Base-by-base conservation (phyloP, 2,113 vertebrate genomes). In the Passer domesticus region DNA sequence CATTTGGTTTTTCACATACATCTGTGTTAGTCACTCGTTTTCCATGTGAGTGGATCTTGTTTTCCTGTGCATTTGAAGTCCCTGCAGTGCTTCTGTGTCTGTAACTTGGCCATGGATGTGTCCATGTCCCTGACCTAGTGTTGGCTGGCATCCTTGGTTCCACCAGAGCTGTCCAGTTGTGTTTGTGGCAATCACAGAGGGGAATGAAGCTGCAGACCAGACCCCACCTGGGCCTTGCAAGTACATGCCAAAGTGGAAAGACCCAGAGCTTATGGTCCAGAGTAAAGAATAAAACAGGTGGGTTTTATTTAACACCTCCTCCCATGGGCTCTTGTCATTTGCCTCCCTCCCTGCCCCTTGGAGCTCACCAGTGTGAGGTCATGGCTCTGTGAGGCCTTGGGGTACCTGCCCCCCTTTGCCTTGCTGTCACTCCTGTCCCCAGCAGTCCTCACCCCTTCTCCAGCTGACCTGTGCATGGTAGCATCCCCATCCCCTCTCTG, bases 1-100 rank as follows among this genome's bases (percentile, higher is more conserved):
- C 97, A 96, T 98, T 98, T 97, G 96, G 96, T 98, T 98, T 98
- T 98, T 98, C 97, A 98, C 95, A 94, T 95, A 88, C 9, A 44
- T 97, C 81, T 87, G 96, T 95, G 90, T 96, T 85, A 96, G 64
- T 90, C 92, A 83, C 47, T 97, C 94, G 95, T 98, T 95, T 96
- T 90, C 85, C 69, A 28, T 97, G 75, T 85, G 63, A 95, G 92
- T 97, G 89, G 52, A 88, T 68, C 69, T 39, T 60, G 82, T 22
- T 92, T 67, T 55, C 33, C 35, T 60, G 70, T 92, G 75, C 24
- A 3, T 84, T 66, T 67, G 46, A 31, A 73, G 77, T 94, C 92
- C 75, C 73, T 46, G 72, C 80, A 76, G 72, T 13, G 25, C 35
- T 59, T 44, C 67, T 63, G 87, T 95, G 70, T 84, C 88, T 80